Evolutionary conservation across 2,888 invertebrate genomes (phyloP).

Genomic region (Agrochola litura): DNA sequence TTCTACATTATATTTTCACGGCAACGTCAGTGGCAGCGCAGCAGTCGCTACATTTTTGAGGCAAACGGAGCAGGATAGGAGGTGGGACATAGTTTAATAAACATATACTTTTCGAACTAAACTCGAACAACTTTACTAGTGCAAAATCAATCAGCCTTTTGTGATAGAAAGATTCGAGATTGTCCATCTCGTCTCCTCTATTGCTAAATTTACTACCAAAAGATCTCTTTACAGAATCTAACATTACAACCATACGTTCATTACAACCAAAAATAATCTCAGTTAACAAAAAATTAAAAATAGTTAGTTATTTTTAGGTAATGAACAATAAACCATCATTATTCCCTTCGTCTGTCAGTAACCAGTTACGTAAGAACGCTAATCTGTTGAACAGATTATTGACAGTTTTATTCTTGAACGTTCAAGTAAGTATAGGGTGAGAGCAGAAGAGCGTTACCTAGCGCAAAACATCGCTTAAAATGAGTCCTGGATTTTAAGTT

Average conservation of each 20-base stretch:
- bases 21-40: too few species aligned
- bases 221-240: neutral
- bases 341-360: conserved; percentile 13
- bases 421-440: neutral
- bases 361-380: neutral
- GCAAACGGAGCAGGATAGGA: too few species aligned
- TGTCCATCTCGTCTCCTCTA: neutral
- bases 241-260: neutral
- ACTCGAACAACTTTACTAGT: neutral
- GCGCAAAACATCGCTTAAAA: neutral
- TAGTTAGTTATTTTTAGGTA: conserved; percentile 4
- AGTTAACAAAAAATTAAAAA: neutral
- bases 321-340: conserved; percentile 6
- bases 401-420: conserved; percentile 16
- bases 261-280: neutral
- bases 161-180: neutral
- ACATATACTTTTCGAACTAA: too few species aligned
- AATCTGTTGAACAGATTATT: neutral
- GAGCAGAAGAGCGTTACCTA: neutral
- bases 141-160: neutral
- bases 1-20: too few species aligned
- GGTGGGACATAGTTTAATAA: too few species aligned
- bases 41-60: too few species aligned
- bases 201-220: neutral
- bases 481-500: neutral